These are phyloP conservation scores for Micropoecilia bifurca DNA, from an alignment of 2,797 vertebrate genomes.

Conservation along the genomic window DNA sequence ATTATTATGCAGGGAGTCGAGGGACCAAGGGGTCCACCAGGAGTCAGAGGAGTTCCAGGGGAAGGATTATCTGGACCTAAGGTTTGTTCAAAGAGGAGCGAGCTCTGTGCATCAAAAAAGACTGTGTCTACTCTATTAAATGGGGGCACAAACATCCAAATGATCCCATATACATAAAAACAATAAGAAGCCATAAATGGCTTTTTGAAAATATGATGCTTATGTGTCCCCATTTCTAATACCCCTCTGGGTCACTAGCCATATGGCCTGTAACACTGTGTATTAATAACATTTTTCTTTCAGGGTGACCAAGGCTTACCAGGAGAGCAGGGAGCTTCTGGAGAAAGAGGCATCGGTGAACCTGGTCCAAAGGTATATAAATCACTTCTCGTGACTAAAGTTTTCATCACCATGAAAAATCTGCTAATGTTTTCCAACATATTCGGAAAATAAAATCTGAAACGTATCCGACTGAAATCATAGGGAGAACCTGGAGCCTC, in stretches of 20 bases:
- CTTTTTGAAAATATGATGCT: too few relatives aligned
- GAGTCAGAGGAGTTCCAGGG: conserved; percentile 85
- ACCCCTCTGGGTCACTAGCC: neutral
- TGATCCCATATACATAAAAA: neutral
- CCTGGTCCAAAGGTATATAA: conserved; percentile 85
- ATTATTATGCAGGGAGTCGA: conserved; percentile 81
- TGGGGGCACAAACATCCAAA: neutral
- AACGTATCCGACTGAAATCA: conserved; percentile 22
- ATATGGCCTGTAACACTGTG: neutral
- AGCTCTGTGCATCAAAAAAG: neutral
- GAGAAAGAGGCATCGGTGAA: conserved; percentile 87
- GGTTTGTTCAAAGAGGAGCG: conserved; percentile 71
- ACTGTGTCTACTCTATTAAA: neutral
- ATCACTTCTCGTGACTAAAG: neutral
- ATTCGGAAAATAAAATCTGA: conserved; percentile 1
- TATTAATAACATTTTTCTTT: conserved; percentile 3
- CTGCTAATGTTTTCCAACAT: neutral
- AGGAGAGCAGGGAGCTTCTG: conserved; percentile 85
- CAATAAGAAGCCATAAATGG: neutral
- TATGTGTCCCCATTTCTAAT: neutral
- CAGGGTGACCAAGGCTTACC: conserved; percentile 89
- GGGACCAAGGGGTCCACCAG: conserved; percentile 87
- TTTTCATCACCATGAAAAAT: neutral
- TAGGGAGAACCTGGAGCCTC: conserved; percentile 89
- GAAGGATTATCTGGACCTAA: conserved; percentile 88